Percentiles rank a stretch among this genome's conserved stretches.
phyloP scores from a whole-genome alignment of 1,140 invertebrate genomes.

The Charaxes varanes region DNA sequence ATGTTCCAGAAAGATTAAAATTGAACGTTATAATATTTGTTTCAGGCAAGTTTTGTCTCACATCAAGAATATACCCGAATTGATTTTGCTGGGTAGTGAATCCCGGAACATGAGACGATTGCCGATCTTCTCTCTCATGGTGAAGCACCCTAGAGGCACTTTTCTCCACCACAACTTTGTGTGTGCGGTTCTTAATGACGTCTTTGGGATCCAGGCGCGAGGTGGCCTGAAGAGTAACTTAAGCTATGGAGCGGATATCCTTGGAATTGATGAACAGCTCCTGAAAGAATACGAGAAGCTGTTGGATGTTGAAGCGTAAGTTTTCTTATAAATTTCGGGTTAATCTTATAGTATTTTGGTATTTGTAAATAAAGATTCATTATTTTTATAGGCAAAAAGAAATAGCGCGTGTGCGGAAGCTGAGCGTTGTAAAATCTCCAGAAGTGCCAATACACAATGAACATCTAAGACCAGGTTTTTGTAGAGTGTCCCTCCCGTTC shows the following conservation, averaged over 20 bases:
- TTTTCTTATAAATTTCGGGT: conserved; percentile 25
- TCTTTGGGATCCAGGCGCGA: conserved; percentile 93
- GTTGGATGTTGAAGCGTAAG: conserved; percentile 83
- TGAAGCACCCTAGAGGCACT: conserved; percentile 85
- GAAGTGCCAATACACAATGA: conserved; percentile 75
- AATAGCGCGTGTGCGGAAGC: conserved; percentile 53
- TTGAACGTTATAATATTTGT: too few species aligned
- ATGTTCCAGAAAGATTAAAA: too few species aligned
- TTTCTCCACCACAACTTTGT: conserved; percentile 95
- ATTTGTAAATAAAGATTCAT: too few species aligned
- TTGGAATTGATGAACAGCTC: conserved; percentile 87
- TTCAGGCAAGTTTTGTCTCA: conserved; percentile 83
- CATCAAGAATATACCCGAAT: conserved; percentile 83
- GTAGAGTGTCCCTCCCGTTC: conserved; percentile 89
- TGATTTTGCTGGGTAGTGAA: conserved; percentile 86
- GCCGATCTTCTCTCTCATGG: conserved; percentile 91
- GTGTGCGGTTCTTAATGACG: conserved; percentile 90
- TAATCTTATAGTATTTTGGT: too few species aligned
- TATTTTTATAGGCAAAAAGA: conserved; percentile 48
- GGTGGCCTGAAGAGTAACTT: conserved; percentile 80
- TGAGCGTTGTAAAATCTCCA: conserved; percentile 56
- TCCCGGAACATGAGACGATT: conserved; percentile 79
- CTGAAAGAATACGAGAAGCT: conserved; percentile 85
- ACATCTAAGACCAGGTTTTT: conserved; percentile 90
- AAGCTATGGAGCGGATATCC: conserved; percentile 88